A percentile compares a stretch with the other conserved stretches of the same genome.
Evolutionary conservation across 2,797 vertebrate species (phyloP).

Genomic region (Arremon aurantiirostris): DNA sequence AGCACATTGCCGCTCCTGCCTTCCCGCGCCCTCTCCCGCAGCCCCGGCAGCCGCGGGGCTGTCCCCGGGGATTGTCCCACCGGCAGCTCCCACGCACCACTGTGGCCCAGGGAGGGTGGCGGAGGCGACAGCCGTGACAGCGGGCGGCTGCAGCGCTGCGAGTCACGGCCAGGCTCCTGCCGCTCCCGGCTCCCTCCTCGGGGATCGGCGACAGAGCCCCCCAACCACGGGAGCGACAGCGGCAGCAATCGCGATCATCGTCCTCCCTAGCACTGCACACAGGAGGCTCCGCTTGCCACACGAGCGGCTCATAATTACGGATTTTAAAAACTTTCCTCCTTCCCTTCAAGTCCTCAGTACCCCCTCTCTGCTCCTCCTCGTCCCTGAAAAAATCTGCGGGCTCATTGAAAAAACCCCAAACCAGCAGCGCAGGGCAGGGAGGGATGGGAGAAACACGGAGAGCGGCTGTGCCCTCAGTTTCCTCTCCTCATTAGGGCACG

Average conservation of each 20-base stretch:
- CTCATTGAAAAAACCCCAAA: neutral
- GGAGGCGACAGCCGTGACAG: neutral
- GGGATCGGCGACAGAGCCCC: neutral
- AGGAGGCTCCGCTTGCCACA: neutral
- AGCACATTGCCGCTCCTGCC: neutral
- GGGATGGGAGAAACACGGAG: neutral
- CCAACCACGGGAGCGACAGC: neutral
- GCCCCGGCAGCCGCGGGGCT: neutral
- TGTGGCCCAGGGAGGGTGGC: neutral
- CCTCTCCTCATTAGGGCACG: neutral
- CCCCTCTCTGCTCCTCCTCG: neutral
- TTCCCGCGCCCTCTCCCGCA: no score
- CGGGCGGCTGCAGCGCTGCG: neutral
- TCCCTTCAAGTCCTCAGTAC: neutral
- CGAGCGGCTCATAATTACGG: neutral
- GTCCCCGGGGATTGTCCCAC: neutral
- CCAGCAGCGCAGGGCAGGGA: accelerated
- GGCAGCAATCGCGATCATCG: neutral
- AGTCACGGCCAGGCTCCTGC: neutral
- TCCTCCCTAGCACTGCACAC: neutral
- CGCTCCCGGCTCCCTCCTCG: neutral
- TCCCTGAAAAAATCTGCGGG: neutral
- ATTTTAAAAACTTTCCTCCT: neutral
- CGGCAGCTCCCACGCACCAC: neutral
- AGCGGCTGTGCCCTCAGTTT: neutral